Evolutionary conservation across 1,140 invertebrate species (phyloP), one percentile per base, ranked within the genome.

Genomic region (Cyphomyrmex costatus): DNA sequence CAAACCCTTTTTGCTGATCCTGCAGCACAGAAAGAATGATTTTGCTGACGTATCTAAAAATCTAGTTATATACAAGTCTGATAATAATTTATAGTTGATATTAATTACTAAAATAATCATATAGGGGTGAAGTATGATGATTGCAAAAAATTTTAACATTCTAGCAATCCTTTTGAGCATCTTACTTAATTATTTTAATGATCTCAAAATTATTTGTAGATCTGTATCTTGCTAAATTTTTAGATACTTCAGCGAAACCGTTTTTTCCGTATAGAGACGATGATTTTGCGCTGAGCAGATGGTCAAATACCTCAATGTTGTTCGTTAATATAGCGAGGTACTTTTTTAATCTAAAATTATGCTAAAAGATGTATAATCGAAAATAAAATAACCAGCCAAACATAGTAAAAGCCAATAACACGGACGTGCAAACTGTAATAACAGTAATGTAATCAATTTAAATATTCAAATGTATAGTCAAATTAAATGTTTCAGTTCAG

Each of bases 1-100:
- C 30, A 58, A 70, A 70, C 24, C 30, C 58, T 58, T 58, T 82
- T 16, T 46, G 12, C 24, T 82, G n/a, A 56, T 80, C 7, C 16
- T 36, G 21, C 8, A 42, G 21, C 8, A 42, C 36, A 42, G 8
- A 12, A 42, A 42, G 36, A 12, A 42, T 0, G 36, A 42, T 42
- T 12, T 42, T 42, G 36, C 8, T 42, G 8, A 42, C 8, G 8
- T 42, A 10, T 42, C 10, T 42, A 42, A 12, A 42, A 42, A 42
- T 42, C 10, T 42, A 42, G 8, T 42, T 42, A 42, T 42, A 42
- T 42, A 42, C 8, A 42, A 42, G 10, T 42, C 10, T 42, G 36
- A 42, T 42, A 42, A 42, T 42, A n/a, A n/a, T 42, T 42, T 0
- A 42, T 42, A 10, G 36, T n/a, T n/a, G n/a, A n/a, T n/a, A n/a